Evolutionary conservation across 1,140 invertebrate species (phyloP), one percentile per base, ranked within the genome.

Genomic region (Lethrus apterus): DNA sequence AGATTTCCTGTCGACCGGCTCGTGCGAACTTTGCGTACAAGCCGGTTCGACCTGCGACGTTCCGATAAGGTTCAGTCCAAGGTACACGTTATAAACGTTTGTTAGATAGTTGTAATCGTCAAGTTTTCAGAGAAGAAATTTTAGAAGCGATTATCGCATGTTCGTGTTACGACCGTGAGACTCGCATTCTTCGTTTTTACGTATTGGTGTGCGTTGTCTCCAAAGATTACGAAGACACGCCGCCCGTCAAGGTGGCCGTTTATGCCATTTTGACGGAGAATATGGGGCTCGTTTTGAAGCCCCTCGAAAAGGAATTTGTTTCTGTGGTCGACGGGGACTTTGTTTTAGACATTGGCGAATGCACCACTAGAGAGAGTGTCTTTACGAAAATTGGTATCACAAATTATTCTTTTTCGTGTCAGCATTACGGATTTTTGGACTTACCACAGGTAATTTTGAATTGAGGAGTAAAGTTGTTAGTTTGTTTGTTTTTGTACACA

Each of bases 351-450:
- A 13, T 62, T 17, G 58, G 58, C 2, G 31, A 26, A 14, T 62
- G 59, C 34, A 50, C 51, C 1, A 53, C 56, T 3, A 50, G 40
- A 8, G 59, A 62, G 46, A 56, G 47, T 7, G 30, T 62, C 7
- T 55, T 17, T 19, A 23, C 54, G 10, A 51, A 55, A 20, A 33
- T 62, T 4, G 34, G 20, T 11, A 11, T 62, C 2, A 49, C 26
- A 3, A 62, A 62, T 33, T 47, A 38, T 29, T 55, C 58, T 10
- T 23, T 35, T 0, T 41, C 50, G 0, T 41, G 42, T 5, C 59
- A 62, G 38, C 23, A 54, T 9, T 60, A 48, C 40, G 56, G 51
- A 14, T 62, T 62, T 29, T 13, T 57, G 8, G 49, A 58, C 44
- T 44, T 62, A 29, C 59, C 59, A n/a, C 18, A 46, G 40, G 59